A percentile compares a stretch with the other conserved stretches of the same genome.
phyloP scores from a whole-genome alignment of 2,113 vertebrate genomes.

The Python bivittatus region DNA sequence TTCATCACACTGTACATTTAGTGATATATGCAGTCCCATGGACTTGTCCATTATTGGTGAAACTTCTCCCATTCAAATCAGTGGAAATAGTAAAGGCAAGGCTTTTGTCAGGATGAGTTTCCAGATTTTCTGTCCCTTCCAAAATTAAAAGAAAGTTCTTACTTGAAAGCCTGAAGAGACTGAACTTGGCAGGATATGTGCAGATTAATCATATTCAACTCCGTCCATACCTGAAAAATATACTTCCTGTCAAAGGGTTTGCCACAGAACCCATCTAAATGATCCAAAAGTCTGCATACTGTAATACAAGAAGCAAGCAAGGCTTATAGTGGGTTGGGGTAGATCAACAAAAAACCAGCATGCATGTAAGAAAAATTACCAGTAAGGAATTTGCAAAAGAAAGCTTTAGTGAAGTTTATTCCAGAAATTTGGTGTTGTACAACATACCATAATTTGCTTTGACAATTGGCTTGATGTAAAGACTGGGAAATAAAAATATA shows the following conservation, averaged over 20 bases:
- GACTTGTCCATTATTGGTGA: background rate
- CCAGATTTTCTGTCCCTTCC: no score
- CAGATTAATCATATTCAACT: no score
- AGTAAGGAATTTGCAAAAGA: background rate
- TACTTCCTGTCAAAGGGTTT: no score
- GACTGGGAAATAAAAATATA: background rate
- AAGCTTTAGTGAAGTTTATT: background rate
- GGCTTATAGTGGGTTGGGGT: background rate
- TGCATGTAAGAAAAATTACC: background rate
- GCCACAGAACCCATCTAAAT: background rate
- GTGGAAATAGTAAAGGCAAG: no score
- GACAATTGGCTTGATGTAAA: background rate
- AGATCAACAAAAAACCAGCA: background rate
- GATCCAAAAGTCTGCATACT: background rate
- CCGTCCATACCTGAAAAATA: no score
- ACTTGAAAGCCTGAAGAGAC: no score
- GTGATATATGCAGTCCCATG: background rate
- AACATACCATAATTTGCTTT: background rate
- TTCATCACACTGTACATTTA: background rate
- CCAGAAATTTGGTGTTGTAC: background rate
- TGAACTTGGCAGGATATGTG: no score
- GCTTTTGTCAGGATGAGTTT: no score
- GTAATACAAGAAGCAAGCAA: background rate
- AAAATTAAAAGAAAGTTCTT: no score
- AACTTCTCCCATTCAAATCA: background rate